Conservation (phyloP, 2,888 invertebrate species). For the Sipunculus nudus region DNA sequence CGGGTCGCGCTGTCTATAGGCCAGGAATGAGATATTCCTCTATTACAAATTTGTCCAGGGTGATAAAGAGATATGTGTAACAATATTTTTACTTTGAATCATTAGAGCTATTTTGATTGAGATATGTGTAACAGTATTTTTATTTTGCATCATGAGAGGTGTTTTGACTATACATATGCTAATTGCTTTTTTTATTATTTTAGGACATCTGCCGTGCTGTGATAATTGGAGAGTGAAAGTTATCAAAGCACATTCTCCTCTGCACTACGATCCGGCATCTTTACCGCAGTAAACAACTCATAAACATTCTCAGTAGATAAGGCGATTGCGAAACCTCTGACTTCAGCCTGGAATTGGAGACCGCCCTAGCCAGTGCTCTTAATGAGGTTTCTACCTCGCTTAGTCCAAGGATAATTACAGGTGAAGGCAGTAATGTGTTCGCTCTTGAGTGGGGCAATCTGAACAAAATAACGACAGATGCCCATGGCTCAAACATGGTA, state of each 20-base stretch:
- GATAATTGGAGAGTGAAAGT: neutral
- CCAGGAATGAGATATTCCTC: too few species aligned
- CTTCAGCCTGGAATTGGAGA: neutral
- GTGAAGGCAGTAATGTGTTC: neutral
- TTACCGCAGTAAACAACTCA: neutral
- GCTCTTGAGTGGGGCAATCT: slow-evolving; percentile 4
- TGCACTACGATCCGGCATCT: slow-evolving; percentile 2
- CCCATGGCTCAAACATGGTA: slow-evolving; percentile 4
- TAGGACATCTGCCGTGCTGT: slow-evolving; percentile 1
- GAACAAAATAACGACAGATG: slow-evolving; percentile 1
- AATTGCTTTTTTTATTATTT: too few species aligned
- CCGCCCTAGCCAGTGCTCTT: neutral
- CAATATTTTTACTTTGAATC: too few species aligned
- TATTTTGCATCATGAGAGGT: too few species aligned
- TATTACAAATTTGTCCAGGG: too few species aligned
- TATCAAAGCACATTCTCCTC: slow-evolving; percentile 6
- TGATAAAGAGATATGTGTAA: too few species aligned
- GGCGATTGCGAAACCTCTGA: neutral
- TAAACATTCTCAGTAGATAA: neutral
- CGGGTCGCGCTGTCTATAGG: neutral
- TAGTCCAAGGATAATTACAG: neutral
- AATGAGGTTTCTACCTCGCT: neutral
- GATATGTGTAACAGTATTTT: too few species aligned
- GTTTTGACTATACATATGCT: too few species aligned
- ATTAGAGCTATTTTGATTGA: too few species aligned